Percentiles rank a stretch among this genome's conserved stretches.
These are phyloP conservation scores for Dicrurus megarhynchus DNA, from an alignment of 2,113 vertebrate genomes.

Conservation along the genomic window DNA sequence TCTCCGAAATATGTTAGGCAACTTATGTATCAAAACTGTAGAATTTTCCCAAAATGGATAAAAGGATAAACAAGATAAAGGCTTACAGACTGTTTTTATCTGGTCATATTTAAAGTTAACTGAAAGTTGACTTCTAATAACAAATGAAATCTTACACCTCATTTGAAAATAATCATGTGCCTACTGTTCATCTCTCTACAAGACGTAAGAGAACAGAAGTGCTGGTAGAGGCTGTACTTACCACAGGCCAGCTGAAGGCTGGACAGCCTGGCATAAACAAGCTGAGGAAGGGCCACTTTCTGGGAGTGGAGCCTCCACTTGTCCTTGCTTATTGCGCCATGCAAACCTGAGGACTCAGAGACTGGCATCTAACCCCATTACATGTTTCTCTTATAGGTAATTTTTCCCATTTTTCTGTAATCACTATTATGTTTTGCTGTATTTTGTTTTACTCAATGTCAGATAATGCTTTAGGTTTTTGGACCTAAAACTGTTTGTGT, in stretches of 20 bases:
- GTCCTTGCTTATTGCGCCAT: background rate
- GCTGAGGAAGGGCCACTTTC: background rate
- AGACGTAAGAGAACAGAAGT: background rate
- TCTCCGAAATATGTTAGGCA: background rate
- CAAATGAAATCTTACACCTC: background rate
- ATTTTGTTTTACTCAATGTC: background rate
- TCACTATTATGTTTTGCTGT: background rate
- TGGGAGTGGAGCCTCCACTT: background rate
- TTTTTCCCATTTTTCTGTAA: background rate
- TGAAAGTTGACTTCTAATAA: background rate
- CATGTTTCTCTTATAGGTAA: background rate
- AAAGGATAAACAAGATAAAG: background rate
- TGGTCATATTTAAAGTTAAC: background rate
- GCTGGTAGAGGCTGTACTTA: background rate
- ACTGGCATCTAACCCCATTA: rapidly evolving
- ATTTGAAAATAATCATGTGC: background rate
- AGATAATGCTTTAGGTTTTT: background rate
- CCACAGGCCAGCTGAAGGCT: background rate
- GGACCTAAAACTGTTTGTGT: background rate
- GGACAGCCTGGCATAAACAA: background rate
- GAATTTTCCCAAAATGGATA: background rate
- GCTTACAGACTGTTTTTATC: background rate
- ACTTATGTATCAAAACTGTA: background rate
- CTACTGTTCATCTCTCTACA: background rate
- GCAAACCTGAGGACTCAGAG: background rate